Evolutionary conservation across 2,113 vertebrate genomes (phyloP).

Genomic region (Procapra przewalskii): DNA sequence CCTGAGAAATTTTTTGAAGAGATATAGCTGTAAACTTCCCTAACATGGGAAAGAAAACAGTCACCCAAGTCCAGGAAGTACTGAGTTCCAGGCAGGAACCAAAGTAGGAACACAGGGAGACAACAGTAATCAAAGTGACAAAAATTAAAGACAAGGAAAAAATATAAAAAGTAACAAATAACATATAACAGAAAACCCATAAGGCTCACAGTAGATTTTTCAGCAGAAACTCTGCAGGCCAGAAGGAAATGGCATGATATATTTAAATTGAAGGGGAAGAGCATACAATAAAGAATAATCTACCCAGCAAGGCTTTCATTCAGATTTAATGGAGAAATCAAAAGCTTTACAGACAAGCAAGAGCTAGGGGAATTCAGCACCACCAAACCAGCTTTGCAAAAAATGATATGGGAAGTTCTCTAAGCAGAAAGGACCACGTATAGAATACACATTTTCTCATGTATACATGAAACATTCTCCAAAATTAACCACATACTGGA

Average conservation of each 20-base stretch:
- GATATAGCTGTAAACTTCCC: not conserved
- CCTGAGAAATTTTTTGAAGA: not conserved
- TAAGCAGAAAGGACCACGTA: not conserved
- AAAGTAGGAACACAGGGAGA: not conserved
- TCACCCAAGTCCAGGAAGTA: not conserved
- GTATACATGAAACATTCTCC: not conserved
- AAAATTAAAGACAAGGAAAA: not conserved
- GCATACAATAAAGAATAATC: not conserved
- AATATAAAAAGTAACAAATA: not conserved
- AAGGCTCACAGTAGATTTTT: not conserved
- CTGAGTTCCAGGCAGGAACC: not conserved
- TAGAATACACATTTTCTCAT: not conserved
- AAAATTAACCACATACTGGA: not conserved
- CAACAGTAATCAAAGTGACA: not conserved
- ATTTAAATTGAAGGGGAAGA: not conserved
- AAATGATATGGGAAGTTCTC: not conserved
- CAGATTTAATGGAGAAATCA: not conserved
- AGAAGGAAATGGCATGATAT: not conserved
- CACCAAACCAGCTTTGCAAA: not conserved
- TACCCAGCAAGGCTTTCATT: not conserved
- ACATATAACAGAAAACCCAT: not conserved
- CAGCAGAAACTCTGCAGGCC: not conserved
- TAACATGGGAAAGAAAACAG: not conserved
- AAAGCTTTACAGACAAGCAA: not conserved
- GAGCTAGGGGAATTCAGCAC: not conserved